Conservation (phyloP, 2,113 vertebrate genomes). For the Phylloscopus trochiloides region DNA sequence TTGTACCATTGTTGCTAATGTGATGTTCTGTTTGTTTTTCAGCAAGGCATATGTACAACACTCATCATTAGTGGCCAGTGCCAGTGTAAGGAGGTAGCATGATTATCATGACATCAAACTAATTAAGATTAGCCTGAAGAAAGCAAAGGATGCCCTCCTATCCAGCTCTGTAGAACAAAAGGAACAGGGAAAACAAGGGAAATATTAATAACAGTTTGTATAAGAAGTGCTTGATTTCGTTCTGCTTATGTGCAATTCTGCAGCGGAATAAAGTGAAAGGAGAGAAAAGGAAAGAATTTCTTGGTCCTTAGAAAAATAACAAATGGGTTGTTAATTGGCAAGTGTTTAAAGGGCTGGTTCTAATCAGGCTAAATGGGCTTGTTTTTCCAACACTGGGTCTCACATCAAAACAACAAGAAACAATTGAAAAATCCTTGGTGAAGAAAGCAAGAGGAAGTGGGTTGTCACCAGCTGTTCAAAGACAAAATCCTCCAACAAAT, state of each 20-base stretch:
- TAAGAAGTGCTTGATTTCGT: neutral
- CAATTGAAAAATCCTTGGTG: slow-evolving; percentile 20
- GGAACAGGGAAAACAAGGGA: neutral
- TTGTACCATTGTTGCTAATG: neutral
- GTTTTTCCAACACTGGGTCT: slow-evolving; percentile 59
- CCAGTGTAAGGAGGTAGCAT: neutral
- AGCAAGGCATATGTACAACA: neutral
- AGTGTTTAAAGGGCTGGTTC: slow-evolving; percentile 22
- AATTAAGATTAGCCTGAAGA: neutral
- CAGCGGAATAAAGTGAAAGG: neutral
- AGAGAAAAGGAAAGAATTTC: neutral
- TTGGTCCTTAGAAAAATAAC: neutral
- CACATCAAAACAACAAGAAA: slow-evolving; percentile 52
- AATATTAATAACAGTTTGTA: neutral
- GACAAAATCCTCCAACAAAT: slow-evolving; percentile 41
- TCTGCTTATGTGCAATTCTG: neutral
- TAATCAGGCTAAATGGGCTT: slow-evolving; percentile 41
- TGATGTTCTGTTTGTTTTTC: neutral
- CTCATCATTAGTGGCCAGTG: neutral
- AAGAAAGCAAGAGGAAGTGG: slow-evolving; percentile 50
- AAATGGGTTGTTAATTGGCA: slow-evolving; percentile 22
- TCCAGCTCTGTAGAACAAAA: neutral
- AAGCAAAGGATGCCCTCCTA: neutral
- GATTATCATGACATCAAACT: neutral
- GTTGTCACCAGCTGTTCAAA: slow-evolving; percentile 57